phyloP scores from a whole-genome alignment of 2,888 invertebrate species.

The Andrena camellia region DNA sequence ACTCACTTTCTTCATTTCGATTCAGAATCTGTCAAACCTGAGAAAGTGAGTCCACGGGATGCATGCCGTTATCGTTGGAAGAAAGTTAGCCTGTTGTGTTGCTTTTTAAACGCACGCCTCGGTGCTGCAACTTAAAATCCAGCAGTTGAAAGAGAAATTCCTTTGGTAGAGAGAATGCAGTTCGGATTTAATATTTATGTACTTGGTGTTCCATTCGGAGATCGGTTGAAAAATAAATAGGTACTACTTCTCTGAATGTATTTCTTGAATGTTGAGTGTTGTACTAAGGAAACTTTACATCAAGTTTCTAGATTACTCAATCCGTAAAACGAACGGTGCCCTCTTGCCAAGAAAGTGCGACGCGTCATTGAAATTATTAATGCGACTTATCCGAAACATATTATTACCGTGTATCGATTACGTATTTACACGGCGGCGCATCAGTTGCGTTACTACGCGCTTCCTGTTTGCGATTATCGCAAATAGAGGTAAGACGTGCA shows the following conservation, averaged over 20 bases:
- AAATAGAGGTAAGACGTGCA: neutral
- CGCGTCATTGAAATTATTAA: neutral
- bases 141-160: constrained; percentile 12
- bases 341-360: neutral
- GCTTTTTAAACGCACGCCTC: neutral
- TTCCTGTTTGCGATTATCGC: constrained; percentile 34
- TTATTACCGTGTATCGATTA: neutral
- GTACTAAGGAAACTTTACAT: too few species aligned
- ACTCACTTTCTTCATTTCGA: constrained; percentile 49
- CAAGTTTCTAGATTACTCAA: too few species aligned
- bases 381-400: neutral
- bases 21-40: constrained; percentile 36
- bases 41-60: constrained; percentile 48
- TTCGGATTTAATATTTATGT: neutral
- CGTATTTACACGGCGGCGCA: neutral
- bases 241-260: too few species aligned
- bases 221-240: too few species aligned
- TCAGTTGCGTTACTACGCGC: neutral
- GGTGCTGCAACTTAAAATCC: neutral
- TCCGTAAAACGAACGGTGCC: neutral
- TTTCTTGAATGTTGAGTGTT: too few species aligned
- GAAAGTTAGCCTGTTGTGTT: constrained; percentile 20
- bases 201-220: neutral
- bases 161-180: neutral
- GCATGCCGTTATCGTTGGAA: constrained; percentile 6